Evolutionary conservation across 1,140 invertebrate species (phyloP), one percentile per base, ranked within the genome.

Genomic region (Macrobrachium nipponense): DNA sequence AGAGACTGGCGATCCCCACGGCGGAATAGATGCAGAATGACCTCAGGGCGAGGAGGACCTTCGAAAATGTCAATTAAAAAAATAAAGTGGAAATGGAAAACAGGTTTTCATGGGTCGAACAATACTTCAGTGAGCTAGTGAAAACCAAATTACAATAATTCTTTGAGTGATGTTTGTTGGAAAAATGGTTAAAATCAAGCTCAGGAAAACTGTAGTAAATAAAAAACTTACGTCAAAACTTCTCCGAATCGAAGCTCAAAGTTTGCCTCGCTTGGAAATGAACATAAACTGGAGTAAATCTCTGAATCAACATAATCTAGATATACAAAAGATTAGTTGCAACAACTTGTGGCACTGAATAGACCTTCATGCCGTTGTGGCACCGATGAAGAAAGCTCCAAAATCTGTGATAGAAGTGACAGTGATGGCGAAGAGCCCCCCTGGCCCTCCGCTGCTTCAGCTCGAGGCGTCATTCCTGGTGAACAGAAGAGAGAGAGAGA

Each of bases 341-440:
- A n/a, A n/a, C n/a, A n/a, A n/a, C n/a, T n/a, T n/a, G n/a, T n/a
- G n/a, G n/a, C n/a, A n/a, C n/a, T n/a, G n/a, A n/a, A n/a, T n/a
- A n/a, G n/a, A n/a, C 5, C 10, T 51, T 51, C 88, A 89, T 81
- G 91, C 91, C 2, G 92, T 17, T 17, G 91, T 93, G 23, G 94
- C 92, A 17, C 94, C 94, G 78, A 95, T 94, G 36, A 92, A 92
- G 89, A 95, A 95, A 6, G 94, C 94, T 12, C 93, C 92, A n/a
- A n/a, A 91, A 90, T 95, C 94, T 3, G 94, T 95, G n/a, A 94
- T 89, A 6, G 94, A 94, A 2, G 94, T 95, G 10, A 95, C 93
- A 0, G 94, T 94, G 79, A 95, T 93, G 14, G 94, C 94, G 15
- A 94, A 93, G 87, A n/a, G 92, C n/a, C n/a, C n/a, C 89, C 78